phyloP scores from a whole-genome alignment of 1,140 invertebrate genomes.

The Lamellibrachia luymesi region DNA sequence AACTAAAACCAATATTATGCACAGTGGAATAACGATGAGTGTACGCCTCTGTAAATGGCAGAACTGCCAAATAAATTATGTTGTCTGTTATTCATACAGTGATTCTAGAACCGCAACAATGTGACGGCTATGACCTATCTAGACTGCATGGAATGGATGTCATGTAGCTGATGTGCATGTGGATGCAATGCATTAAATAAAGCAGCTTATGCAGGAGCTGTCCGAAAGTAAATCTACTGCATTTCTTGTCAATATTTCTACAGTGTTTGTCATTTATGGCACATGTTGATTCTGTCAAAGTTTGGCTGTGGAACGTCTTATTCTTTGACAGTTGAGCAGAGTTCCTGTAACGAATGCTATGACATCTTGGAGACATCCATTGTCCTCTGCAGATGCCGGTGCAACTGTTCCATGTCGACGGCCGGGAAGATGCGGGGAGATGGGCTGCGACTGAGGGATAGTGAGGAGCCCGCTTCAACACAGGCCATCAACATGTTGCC shows the following conservation, averaged over 20 bases:
- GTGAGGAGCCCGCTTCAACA: background rate
- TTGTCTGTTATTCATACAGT: background rate
- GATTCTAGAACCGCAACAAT: background rate
- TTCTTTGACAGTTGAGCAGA: background rate
- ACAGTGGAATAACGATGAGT: background rate
- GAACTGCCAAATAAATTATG: background rate
- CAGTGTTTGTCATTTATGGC: background rate
- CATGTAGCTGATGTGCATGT: background rate
- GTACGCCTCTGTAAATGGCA: background rate
- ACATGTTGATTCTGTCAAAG: background rate
- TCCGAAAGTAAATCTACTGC: background rate
- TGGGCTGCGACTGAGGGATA: background rate
- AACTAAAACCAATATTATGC: background rate
- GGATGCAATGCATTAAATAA: background rate
- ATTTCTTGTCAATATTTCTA: background rate
- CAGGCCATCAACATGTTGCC: conserved; percentile 13
- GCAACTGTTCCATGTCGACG: background rate
- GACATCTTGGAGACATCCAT: background rate
- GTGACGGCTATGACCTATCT: background rate
- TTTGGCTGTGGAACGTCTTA: background rate
- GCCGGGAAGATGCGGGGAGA: background rate
- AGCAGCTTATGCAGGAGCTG: background rate
- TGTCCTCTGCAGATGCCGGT: background rate
- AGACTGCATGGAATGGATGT: background rate
- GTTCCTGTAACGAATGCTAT: background rate